These are phyloP conservation scores for Hyles vespertilio DNA, from an alignment of 1,140 invertebrate genomes.

Conservation along the genomic window DNA sequence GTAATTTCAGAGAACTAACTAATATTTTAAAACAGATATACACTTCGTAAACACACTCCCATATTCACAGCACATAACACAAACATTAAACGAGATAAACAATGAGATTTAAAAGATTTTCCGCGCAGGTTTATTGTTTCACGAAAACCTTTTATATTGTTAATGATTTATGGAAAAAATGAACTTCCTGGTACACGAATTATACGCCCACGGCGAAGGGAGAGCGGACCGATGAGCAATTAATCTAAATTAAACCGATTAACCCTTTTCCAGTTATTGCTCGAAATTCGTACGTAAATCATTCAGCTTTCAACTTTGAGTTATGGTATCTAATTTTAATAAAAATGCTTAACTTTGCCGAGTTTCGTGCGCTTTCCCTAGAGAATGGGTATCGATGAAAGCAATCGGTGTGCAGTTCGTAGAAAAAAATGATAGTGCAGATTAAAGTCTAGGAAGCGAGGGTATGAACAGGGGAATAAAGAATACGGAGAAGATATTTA, in stretches of 20 bases:
- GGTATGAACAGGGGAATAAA: too few relatives aligned
- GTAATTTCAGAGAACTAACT: too few relatives aligned
- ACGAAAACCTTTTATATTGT: slow-evolving; percentile 11
- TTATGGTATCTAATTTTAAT: slow-evolving; percentile 3
- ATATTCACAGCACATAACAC: neutral
- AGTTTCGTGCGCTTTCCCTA: too few relatives aligned
- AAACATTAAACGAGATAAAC: neutral
- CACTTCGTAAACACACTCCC: too few relatives aligned
- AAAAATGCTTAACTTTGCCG: neutral
- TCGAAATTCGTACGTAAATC: slow-evolving; percentile 9
- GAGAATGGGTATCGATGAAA: too few relatives aligned
- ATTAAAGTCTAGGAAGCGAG: too few relatives aligned
- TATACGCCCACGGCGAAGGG: slow-evolving; percentile 31
- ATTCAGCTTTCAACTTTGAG: slow-evolving; percentile 4
- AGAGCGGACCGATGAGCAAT: slow-evolving; percentile 39
- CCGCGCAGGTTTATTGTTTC: slow-evolving; percentile 2
- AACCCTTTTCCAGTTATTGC: slow-evolving; percentile 41
- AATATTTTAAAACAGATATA: too few relatives aligned
- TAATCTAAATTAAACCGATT: slow-evolving; percentile 57
- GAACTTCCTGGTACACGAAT: slow-evolving; percentile 30
- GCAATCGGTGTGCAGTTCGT: too few relatives aligned
- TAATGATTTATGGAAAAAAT: slow-evolving; percentile 29
- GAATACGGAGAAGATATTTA: too few relatives aligned
- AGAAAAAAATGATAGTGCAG: too few relatives aligned
- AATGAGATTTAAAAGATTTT: slow-evolving; percentile 3